phyloP scores from a whole-genome alignment of 2,797 vertebrate genomes.

The Arrhamphus sclerolepis region DNA sequence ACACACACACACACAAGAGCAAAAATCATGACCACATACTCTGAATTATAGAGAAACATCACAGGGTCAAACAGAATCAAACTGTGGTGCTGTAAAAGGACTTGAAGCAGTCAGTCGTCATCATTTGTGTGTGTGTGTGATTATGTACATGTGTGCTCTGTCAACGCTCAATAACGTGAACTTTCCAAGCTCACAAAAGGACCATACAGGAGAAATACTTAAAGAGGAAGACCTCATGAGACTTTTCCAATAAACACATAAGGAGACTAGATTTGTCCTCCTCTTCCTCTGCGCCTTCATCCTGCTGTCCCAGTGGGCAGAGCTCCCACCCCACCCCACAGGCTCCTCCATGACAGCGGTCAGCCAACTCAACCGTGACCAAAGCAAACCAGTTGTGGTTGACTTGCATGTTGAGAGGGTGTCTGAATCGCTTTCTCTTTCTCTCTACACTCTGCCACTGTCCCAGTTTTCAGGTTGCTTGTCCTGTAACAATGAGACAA shows the following conservation, averaged over 20 bases:
- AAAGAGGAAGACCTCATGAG: conserved; percentile 45
- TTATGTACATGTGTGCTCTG: conserved; percentile 11
- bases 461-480: conserved; percentile 76
- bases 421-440: conserved; percentile 54
- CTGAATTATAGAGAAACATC: conserved; percentile 52
- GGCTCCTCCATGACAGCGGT: conserved; percentile 64
- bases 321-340: conserved; percentile 21
- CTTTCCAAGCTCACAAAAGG: conserved; percentile 23
- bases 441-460: conserved; percentile 45
- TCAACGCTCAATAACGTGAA: conserved; percentile 26
- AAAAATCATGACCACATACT: conserved; percentile 18
- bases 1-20: conserved; percentile 18
- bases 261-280: conserved; percentile 65
- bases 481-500: conserved; percentile 77
- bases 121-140: conserved; percentile 8
- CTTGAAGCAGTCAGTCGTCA: conserved; percentile 56
- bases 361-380: conserved; percentile 73
- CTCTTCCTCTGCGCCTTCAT: conserved; percentile 22
- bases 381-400: conserved; percentile 80
- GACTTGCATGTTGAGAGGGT: conserved; percentile 74
- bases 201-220: conserved; percentile 33
- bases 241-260: conserved; percentile 66
- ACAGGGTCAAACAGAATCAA: conserved; percentile 60
- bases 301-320: conserved; percentile 54
- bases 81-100: conserved; percentile 56